Conservation (phyloP, 2,888 invertebrate genomes). For the Ctenicera cuprea region DNA sequence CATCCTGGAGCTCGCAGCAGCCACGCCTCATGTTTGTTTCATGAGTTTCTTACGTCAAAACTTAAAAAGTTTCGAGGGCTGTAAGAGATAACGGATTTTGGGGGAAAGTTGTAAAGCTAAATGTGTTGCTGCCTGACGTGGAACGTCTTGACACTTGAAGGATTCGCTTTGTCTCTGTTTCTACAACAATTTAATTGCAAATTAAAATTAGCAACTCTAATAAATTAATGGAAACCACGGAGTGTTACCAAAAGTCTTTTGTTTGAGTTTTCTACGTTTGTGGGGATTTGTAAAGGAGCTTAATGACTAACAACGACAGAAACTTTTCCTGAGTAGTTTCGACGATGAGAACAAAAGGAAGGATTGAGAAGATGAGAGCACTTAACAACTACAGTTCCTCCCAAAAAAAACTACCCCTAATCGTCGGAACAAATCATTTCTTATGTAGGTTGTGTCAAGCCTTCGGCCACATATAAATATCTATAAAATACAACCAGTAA, state of each 20-base stretch:
- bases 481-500: too few relatives aligned
- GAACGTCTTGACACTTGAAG: background rate
- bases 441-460: too few relatives aligned
- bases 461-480: too few relatives aligned
- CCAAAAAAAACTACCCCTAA: too few relatives aligned
- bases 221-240: background rate
- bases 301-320: too few relatives aligned
- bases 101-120: constrained; percentile 6
- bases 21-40: constrained; percentile 20
- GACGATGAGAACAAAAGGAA: too few relatives aligned
- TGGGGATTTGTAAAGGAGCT: background rate
- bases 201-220: background rate
- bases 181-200: background rate
- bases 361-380: too few relatives aligned
- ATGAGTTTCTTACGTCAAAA: constrained; percentile 9
- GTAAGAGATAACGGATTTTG: constrained; percentile 4
- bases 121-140: constrained; percentile 1
- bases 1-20: background rate
- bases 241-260: background rate
- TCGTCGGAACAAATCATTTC: too few relatives aligned
- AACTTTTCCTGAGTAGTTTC: too few relatives aligned
- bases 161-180: background rate
- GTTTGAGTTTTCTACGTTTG: too few relatives aligned
- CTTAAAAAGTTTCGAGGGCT: constrained; percentile 16
- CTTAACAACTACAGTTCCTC: too few relatives aligned